These are phyloP conservation scores for Melinopterus prodromus DNA, from an alignment of 2,888 invertebrate species.

Conservation along the genomic window DNA sequence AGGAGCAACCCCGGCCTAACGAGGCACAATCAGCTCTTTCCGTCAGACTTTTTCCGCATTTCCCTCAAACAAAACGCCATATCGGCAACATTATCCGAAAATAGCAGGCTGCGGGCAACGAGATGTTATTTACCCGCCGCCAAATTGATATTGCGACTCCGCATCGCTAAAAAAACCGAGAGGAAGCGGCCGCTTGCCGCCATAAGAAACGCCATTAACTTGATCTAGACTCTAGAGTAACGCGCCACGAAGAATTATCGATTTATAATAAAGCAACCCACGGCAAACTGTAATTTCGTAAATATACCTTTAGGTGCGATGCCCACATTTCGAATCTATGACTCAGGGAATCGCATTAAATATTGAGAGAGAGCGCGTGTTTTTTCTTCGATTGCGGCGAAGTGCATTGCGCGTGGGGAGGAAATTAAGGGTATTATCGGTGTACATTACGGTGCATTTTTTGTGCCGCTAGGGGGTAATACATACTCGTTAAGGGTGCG, in stretches of 20 bases:
- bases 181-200: background rate
- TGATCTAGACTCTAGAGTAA: constrained; percentile 28
- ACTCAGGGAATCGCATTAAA: constrained; percentile 19
- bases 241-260: constrained; percentile 28
- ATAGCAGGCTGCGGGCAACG: constrained; percentile 17
- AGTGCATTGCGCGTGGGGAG: constrained; percentile 11
- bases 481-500: constrained; percentile 23
- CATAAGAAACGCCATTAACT: constrained; percentile 33
- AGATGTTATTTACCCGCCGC: background rate
- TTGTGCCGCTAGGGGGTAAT: constrained; percentile 16
- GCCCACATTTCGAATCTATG: constrained; percentile 16
- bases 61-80: constrained; percentile 29
- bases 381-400: background rate
- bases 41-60: constrained; percentile 29
- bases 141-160: constrained; percentile 29
- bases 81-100: constrained; percentile 31
- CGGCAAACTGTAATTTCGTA: constrained; percentile 21
- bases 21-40: constrained; percentile 12
- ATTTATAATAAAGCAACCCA: constrained; percentile 32
- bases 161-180: constrained; percentile 22
- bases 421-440: constrained; percentile 10
- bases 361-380: constrained; percentile 9
- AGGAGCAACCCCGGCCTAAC: background rate
- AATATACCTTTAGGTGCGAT: constrained; percentile 9
- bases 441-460: constrained; percentile 23